Base-by-base conservation (phyloP, 2,888 invertebrate species). In the Conops quadrifasciatus region DNA sequence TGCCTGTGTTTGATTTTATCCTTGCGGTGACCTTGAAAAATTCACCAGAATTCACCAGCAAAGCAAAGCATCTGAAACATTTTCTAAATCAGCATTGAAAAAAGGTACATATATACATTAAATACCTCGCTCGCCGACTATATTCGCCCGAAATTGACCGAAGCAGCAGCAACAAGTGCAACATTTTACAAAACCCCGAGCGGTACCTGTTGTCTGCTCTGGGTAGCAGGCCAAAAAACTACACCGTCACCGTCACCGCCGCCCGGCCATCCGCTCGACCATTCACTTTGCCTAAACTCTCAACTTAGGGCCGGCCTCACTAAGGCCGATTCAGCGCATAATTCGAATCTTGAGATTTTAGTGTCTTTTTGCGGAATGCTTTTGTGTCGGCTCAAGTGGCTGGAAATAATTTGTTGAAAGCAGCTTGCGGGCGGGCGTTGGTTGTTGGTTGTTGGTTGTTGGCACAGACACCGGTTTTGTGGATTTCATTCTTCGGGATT, bases 11-110 rank as follows among this genome's bases (percentile, higher is more conserved):
- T 11, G 56, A 45, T 67, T 56, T 67, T 67, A 56, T 63, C 56
- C 64, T 21, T 60, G 60, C 26, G 51, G 76, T 82, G 81, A 80
- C 81, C 81, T 81, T 82, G 80, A 81, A 78, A 67, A 64, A 73
- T 80, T 79, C 76, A 5, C 3, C 9, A 51, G 81, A 80, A 81
- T 80, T 79, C n/a, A 76, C 36, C 4, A 36, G 36, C 4, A 36
- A 36, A 7, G 36, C 9, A 36, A 4, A 77, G 79, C 78, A 76
- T 77, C 76, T 78, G 78, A 78, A 78, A 79, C 79, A 78, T 77
- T 80, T 78, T 79, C 79, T 80, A 81, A 80, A 81, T 80, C 80
- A 78, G 16, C 47, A 59, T 28, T 16, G 53, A 45, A 19, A 51
- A 28, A 65, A 72, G 30, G 60, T 1, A n/a, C n/a, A n/a, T n/a